Percentiles rank a stretch among this genome's conserved stretches.
phyloP scores from a whole-genome alignment of 2,888 invertebrate genomes.

The Drosophila trichaetosa region DNA sequence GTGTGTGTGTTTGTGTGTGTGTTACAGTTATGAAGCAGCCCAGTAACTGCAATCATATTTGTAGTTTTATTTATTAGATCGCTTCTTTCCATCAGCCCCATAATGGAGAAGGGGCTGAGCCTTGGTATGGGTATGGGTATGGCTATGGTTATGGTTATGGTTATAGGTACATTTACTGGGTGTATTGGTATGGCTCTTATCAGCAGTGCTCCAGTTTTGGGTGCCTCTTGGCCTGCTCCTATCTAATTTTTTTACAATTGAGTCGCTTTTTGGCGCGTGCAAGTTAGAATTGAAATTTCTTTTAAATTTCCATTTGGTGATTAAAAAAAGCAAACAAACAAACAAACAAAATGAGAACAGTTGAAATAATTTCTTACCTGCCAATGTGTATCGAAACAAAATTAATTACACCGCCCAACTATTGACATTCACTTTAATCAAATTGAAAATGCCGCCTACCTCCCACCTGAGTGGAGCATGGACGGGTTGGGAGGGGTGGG shows the following conservation, averaged over 20 bases:
- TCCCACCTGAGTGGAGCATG: background rate
- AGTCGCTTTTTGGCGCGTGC: constrained; percentile 25
- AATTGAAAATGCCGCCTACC: constrained; percentile 9
- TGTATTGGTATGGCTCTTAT: constrained; percentile 37
- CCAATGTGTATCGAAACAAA: constrained; percentile 26
- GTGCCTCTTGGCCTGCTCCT: constrained; percentile 27
- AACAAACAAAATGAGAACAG: constrained; percentile 21
- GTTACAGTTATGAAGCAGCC: background rate
- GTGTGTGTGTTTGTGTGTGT: background rate
- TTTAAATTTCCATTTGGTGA: constrained; percentile 43
- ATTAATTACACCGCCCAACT: constrained; percentile 41
- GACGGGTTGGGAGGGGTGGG: background rate
- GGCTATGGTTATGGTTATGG: background rate
- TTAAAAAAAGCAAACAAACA: constrained; percentile 27
- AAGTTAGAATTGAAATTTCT: constrained; percentile 18
- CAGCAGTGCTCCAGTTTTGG: constrained; percentile 53
- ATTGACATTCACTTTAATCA: constrained; percentile 28
- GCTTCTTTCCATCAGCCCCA: constrained; percentile 32
- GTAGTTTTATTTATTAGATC: constrained; percentile 54
- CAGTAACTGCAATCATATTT: constrained; percentile 37
- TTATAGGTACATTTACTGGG: background rate
- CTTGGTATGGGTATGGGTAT: constrained; percentile 2
- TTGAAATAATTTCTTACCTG: constrained; percentile 32
- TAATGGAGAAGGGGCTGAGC: constrained; percentile 1
- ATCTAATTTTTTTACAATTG: constrained; percentile 37